phyloP scores from a whole-genome alignment of 2,888 invertebrate species.

The Euclidia mi region DNA sequence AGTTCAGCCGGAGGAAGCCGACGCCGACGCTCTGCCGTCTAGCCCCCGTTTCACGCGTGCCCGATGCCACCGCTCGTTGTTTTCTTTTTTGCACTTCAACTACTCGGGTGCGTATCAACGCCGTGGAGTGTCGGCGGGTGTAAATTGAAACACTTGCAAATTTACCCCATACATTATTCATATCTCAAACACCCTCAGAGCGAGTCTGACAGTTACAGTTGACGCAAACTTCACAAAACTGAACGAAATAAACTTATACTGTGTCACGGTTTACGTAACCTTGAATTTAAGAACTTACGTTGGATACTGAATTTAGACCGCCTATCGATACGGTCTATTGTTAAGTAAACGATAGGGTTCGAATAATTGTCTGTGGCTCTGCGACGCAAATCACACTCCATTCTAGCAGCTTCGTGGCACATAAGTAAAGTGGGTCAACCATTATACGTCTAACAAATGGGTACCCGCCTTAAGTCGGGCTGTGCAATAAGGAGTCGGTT shows the following conservation, averaged over 20 bases:
- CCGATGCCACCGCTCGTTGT: slow-evolving; percentile 76
- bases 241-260: slow-evolving; percentile 67
- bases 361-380: slow-evolving; percentile 72
- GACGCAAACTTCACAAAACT: slow-evolving; percentile 75
- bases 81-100: slow-evolving; percentile 88
- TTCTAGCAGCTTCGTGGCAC: slow-evolving; percentile 74
- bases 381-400: slow-evolving; percentile 79
- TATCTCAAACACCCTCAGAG: slow-evolving; percentile 82
- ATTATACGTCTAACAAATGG: slow-evolving; percentile 88
- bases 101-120: slow-evolving; percentile 82
- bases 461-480: slow-evolving; percentile 80
- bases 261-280: slow-evolving; percentile 45
- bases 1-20: slow-evolving; percentile 42
- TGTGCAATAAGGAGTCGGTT: slow-evolving; percentile 85
- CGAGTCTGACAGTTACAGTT: slow-evolving; percentile 77
- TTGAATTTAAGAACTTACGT: slow-evolving; percentile 45
- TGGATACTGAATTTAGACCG: slow-evolving; percentile 46
- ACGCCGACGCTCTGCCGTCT: slow-evolving; percentile 35
- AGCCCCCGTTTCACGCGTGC: slow-evolving; percentile 57
- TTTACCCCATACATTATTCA: slow-evolving; percentile 89
- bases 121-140: slow-evolving; percentile 84
- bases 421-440: slow-evolving; percentile 86
- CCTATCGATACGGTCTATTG: slow-evolving; percentile 58
- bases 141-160: slow-evolving; percentile 90
- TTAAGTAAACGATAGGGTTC: slow-evolving; percentile 58